phyloP scores from a whole-genome alignment of 2,113 vertebrate species.

The Ovibos moschatus region DNA sequence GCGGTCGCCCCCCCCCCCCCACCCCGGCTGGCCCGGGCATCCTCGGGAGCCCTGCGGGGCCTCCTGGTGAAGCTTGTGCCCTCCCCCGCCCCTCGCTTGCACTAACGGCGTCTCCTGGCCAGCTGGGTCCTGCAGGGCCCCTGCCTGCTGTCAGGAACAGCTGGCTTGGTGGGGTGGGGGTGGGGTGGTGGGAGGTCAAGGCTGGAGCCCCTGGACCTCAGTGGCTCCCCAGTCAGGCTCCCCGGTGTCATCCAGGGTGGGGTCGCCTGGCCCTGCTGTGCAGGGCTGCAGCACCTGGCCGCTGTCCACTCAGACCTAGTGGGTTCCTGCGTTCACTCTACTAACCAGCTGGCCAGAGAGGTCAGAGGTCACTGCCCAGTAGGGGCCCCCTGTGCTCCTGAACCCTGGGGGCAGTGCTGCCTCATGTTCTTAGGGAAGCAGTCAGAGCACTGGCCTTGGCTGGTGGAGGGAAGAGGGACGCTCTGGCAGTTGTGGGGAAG shows the following conservation, averaged over 20 bases:
- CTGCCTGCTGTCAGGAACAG: neutral
- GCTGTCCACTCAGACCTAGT: neutral
- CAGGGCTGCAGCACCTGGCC: neutral
- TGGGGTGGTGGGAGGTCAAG: neutral
- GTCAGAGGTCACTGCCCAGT: constrained; percentile 55
- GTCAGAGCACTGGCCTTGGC: neutral
- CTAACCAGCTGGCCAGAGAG: constrained; percentile 57
- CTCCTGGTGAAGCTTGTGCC: constrained; percentile 9
- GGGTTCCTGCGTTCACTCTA: neutral
- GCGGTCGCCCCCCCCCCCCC: neutral
- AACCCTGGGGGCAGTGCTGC: neutral
- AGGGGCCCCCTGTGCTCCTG: neutral
- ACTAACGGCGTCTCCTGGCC: neutral
- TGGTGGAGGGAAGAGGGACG: neutral
- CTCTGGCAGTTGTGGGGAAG: neutral
- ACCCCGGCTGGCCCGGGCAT: neutral
- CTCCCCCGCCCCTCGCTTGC: constrained; percentile 20
- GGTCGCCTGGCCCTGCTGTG: neutral
- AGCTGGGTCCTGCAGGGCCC: neutral
- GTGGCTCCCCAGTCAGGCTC: neutral
- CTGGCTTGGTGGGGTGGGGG: neutral
- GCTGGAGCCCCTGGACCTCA: neutral
- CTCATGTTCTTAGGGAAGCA: neutral
- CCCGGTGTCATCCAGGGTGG: neutral
- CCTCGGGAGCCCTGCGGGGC: neutral